Percentiles rank a stretch among this genome's conserved stretches.
Evolutionary conservation across 2,888 invertebrate genomes (phyloP).

Genomic region (Tetropium fuscum): DNA sequence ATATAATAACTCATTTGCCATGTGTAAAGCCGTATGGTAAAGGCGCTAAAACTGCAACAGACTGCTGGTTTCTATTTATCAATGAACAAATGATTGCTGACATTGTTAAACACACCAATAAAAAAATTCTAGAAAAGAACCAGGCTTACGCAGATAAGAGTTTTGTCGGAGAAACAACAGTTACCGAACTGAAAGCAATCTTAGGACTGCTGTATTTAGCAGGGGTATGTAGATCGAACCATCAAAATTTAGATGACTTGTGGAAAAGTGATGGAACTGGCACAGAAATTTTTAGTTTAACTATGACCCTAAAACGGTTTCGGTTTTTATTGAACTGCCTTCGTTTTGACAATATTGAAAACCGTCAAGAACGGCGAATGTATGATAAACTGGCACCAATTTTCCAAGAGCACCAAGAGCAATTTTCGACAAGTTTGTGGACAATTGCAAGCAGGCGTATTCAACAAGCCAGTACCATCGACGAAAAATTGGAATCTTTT

Average conservation of each 20-base stretch:
- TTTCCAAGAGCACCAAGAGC: no score
- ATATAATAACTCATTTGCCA: no score
- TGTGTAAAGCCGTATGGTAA: no score
- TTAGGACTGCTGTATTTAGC: conserved; percentile 20
- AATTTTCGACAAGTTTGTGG: conserved; percentile 1
- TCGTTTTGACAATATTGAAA: conserved; percentile 4
- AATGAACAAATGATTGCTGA: no score
- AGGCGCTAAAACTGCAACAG: no score
- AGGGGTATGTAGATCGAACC: conserved; percentile 5
- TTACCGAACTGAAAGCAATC: conserved; percentile 18
- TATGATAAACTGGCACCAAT: neutral
- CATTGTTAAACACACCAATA: no score
- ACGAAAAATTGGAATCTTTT: conserved; percentile 14
- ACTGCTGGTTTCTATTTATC: no score
- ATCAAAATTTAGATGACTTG: conserved; percentile 13
- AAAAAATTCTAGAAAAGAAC: no score
- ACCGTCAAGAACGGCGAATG: neutral
- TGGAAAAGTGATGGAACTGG: conserved; percentile 13
- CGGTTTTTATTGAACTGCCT: conserved; percentile 4
- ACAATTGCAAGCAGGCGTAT: conserved; percentile 10
- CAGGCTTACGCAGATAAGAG: no score
- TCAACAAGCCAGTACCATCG: neutral
- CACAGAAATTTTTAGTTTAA: conserved; percentile 4
- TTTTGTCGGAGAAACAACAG: no score
- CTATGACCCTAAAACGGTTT: neutral